Evolutionary conservation across 2,888 invertebrate species (phyloP).

Genomic region (Mesorhabditis belari): DNA sequence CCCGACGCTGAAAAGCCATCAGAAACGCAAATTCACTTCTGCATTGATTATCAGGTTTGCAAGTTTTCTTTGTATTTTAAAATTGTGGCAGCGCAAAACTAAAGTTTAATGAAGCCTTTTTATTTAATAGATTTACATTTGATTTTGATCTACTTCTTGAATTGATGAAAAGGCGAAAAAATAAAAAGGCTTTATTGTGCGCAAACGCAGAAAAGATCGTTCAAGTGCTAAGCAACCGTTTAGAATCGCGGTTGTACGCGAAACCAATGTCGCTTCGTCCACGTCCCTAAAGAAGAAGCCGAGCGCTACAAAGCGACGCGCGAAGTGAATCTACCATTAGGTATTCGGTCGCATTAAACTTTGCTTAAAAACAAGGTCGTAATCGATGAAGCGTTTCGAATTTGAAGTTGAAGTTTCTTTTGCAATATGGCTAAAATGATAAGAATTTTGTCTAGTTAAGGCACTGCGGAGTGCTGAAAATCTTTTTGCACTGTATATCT

Average conservation of each 20-base stretch:
- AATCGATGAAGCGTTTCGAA: no score
- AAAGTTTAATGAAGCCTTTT: not conserved
- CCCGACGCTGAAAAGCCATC: conserved; percentile 34
- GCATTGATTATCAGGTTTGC: conserved; percentile 62
- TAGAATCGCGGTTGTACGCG: conserved; percentile 69
- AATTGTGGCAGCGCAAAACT: not conserved
- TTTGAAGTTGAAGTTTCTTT: no score
- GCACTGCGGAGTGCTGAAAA: no score
- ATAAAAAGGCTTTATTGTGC: not conserved
- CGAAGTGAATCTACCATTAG: conserved; percentile 62
- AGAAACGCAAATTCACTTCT: conserved; percentile 57
- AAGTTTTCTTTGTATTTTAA: conserved; percentile 1
- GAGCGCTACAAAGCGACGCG: conserved; percentile 68
- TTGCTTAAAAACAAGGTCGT: no score
- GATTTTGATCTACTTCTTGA: not conserved
- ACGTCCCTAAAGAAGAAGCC: conserved; percentile 71
- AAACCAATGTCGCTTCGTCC: conserved; percentile 60
- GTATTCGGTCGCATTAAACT: no score
- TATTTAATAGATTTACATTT: not conserved
- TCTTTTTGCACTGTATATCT: conserved; percentile 16
- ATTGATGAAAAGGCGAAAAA: not conserved
- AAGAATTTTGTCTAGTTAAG: no score
- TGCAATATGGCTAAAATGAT: no score
- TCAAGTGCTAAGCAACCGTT: conserved; percentile 11
- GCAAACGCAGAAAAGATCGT: not conserved